These are phyloP conservation scores for Drosophila suboccidentalis DNA, from an alignment of 2,888 invertebrate genomes.

Conservation along the genomic window DNA sequence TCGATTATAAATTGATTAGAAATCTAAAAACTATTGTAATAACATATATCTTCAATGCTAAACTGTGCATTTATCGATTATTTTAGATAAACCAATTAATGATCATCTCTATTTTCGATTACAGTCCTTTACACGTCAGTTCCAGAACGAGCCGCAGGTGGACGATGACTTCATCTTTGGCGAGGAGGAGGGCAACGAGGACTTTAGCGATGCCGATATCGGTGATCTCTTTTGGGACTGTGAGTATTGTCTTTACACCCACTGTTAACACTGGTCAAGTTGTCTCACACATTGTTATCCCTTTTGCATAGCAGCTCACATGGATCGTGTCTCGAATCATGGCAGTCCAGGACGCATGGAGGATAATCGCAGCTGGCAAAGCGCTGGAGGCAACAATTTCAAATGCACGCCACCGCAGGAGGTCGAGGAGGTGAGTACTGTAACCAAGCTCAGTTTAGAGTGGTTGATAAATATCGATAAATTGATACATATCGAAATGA, in stretches of 20 bases:
- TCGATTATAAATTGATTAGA: too few species aligned
- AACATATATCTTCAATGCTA: background rate
- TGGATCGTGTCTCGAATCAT: conserved; percentile 86
- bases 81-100: background rate
- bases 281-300: conserved; percentile 7
- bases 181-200: conserved; percentile 86
- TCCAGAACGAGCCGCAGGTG: conserved; percentile 84
- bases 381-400: conserved; percentile 86
- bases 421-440: conserved; percentile 83
- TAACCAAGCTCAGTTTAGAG: background rate
- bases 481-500: too few species aligned
- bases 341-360: conserved; percentile 87
- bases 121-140: conserved; percentile 83
- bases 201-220: conserved; percentile 83
- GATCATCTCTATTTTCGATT: background rate
- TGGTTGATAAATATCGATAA: background rate
- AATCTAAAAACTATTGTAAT: background rate
- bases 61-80: background rate
- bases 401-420: conserved; percentile 84
- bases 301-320: conserved; percentile 85
- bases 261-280: background rate
- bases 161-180: conserved; percentile 89
- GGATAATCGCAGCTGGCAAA: conserved; percentile 86
- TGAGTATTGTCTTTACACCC: conserved; percentile 62
- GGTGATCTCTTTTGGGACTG: conserved; percentile 92